Evolutionary conservation across 2,113 vertebrate genomes (phyloP).

Genomic region (Stercorarius parasiticus): DNA sequence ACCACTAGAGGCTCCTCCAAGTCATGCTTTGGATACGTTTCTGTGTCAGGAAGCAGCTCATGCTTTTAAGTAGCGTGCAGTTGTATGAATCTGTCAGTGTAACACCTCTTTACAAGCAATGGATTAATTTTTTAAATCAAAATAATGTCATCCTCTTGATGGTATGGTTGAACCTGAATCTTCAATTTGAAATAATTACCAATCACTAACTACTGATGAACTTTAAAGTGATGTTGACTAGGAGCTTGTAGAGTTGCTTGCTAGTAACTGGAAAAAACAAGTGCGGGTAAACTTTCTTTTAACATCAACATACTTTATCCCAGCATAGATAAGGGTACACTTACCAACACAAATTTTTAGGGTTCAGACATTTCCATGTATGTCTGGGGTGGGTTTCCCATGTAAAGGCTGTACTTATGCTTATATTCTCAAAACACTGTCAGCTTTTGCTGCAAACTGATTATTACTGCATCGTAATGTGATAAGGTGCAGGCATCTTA

Average conservation of each 20-base stretch:
- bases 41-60: not conserved
- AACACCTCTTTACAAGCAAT: not conserved
- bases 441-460: not conserved
- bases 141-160: not conserved
- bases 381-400: not conserved
- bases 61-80: not conserved
- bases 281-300: not conserved
- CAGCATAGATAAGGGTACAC: not conserved
- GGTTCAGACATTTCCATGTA: not conserved
- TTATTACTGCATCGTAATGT: not conserved
- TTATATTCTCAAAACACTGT: not conserved
- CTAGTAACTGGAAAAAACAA: not conserved
- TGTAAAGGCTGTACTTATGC: not conserved
- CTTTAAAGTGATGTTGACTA: not conserved
- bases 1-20: conserved; percentile 66
- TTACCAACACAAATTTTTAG: not conserved
- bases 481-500: not conserved
- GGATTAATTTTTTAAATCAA: not conserved
- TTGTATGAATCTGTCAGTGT: not conserved
- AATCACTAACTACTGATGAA: not conserved
- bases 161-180: not conserved
- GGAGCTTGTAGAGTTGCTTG: not conserved
- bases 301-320: not conserved
- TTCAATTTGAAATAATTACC: not conserved
- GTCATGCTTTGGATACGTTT: not conserved